Evolutionary conservation across 2,113 vertebrate genomes (phyloP).

Genomic region (Pontoporia blainvillei): DNA sequence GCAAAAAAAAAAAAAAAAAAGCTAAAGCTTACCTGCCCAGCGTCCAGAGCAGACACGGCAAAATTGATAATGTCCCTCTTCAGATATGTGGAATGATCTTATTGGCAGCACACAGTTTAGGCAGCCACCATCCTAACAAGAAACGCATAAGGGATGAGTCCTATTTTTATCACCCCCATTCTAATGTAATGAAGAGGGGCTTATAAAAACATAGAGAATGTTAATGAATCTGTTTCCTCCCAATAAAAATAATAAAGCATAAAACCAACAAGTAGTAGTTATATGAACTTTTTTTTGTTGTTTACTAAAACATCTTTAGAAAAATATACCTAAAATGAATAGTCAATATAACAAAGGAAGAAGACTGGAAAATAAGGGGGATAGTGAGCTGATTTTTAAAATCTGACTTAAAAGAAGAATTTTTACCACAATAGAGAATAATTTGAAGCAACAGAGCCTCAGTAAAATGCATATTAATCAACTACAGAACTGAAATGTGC

Average conservation of each 20-base stretch:
- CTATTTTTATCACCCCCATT: not conserved
- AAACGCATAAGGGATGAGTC: not conserved
- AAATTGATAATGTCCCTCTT: not conserved
- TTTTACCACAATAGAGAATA: conserved; percentile 2
- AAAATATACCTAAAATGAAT: conserved; percentile 10
- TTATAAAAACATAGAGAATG: not conserved
- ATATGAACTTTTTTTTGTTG: too few species aligned
- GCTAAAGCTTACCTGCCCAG: not conserved
- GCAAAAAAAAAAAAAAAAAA: too few species aligned
- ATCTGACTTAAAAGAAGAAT: not conserved
- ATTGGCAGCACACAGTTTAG: not conserved
- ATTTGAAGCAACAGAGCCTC: conserved; percentile 27
- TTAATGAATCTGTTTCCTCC: not conserved
- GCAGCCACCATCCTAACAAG: not conserved
- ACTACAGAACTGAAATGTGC: conserved; percentile 13
- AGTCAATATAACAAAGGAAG: not conserved
- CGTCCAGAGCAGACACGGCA: not conserved
- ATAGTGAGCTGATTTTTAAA: conserved; percentile 17
- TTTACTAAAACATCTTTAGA: not conserved
- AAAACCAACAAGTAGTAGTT: not conserved
- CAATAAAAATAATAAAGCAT: not conserved
- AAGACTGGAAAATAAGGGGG: not conserved
- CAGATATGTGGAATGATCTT: not conserved
- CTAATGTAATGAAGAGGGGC: not conserved
- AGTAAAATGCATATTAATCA: conserved; percentile 20